Conservation (phyloP, 2,797 vertebrate genomes). For the Siniperca scherzeri region DNA sequence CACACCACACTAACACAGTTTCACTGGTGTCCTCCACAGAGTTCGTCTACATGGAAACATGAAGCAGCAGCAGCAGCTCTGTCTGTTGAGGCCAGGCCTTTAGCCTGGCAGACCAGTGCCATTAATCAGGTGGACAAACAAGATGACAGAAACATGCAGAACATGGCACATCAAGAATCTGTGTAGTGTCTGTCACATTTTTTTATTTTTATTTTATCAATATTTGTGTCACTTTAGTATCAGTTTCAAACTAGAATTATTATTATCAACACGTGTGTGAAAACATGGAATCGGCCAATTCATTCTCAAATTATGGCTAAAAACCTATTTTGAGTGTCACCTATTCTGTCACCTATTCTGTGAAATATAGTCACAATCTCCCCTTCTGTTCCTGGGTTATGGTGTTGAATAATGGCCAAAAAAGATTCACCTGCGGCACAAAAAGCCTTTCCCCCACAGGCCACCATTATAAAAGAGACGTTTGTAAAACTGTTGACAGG, state of each 20-base stretch:
- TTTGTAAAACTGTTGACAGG: too few species aligned
- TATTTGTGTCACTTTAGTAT: not conserved
- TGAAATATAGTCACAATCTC: too few species aligned
- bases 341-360: too few species aligned
- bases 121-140: not conserved
- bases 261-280: too few species aligned
- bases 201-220: not conserved
- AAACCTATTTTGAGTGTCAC: too few species aligned
- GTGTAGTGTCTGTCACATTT: not conserved
- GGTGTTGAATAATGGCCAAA: too few species aligned
- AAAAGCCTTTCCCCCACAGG: too few species aligned
- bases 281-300: too few species aligned
- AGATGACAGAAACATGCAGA: not conserved
- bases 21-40: constrained; percentile 55
- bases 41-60: constrained; percentile 74
- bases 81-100: constrained; percentile 25
- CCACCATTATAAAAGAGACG: too few species aligned
- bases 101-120: not conserved
- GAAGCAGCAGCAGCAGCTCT: constrained; percentile 21
- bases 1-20: constrained; percentile 29
- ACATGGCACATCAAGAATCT: not conserved
- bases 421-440: too few species aligned
- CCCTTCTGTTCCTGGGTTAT: too few species aligned
- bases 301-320: too few species aligned
- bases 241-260: not conserved